Percentiles rank a stretch among this genome's conserved stretches.
Conservation (phyloP, 2,797 vertebrate genomes). For the Dendrocincla fuliginosa region DNA sequence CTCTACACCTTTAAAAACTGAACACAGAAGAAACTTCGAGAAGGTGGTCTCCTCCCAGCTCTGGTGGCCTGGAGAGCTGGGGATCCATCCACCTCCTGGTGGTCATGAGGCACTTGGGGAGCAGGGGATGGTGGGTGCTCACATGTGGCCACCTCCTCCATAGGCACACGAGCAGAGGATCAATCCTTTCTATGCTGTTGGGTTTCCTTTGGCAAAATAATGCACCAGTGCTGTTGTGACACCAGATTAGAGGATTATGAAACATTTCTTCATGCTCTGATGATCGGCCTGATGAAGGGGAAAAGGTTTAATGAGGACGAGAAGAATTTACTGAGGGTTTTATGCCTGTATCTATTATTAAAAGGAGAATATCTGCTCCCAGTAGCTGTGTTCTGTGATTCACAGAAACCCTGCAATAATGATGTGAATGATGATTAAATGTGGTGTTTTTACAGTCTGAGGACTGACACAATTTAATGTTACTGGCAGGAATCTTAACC, state of each 20-base stretch:
- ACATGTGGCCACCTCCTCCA: not conserved
- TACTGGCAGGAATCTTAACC: not conserved
- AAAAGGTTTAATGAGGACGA: slow-evolving; percentile 24
- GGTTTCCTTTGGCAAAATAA: not conserved
- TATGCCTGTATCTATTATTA: not conserved
- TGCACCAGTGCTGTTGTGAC: slow-evolving; percentile 2
- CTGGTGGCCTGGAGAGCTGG: not conserved
- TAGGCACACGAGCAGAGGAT: not conserved
- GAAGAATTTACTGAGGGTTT: not conserved
- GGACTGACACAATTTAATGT: not conserved
- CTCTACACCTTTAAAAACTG: not conserved
- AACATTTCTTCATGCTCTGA: slow-evolving; percentile 35
- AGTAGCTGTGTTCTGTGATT: not conserved
- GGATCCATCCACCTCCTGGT: not conserved
- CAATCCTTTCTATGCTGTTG: not conserved
- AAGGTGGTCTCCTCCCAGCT: not conserved
- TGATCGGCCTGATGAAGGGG: slow-evolving; percentile 2
- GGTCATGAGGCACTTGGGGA: not conserved
- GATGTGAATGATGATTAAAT: not conserved
- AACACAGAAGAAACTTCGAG: not conserved
- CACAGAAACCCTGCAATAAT: not conserved
- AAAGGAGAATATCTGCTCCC: not conserved
- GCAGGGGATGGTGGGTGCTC: not conserved
- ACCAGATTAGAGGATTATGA: slow-evolving; percentile 29
- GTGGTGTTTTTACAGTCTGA: not conserved